phyloP scores from a whole-genome alignment of 2,888 invertebrate genomes.

The Acronicta alni region DNA sequence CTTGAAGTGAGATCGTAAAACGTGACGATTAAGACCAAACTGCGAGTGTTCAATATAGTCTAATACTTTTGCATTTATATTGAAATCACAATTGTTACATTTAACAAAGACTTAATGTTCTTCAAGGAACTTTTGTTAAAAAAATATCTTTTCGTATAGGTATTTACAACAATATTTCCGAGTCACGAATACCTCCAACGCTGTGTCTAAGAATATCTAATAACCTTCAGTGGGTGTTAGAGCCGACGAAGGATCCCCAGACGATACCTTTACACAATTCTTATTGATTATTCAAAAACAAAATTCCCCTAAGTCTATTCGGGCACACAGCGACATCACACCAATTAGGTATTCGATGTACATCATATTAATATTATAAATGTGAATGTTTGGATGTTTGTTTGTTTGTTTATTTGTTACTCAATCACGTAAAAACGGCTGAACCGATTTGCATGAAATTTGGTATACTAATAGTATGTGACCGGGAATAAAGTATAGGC shows the following conservation, averaged over 20 bases:
- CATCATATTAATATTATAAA: no score
- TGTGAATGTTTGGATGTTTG: no score
- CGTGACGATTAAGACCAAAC: background rate
- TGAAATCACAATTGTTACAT: background rate
- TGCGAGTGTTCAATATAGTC: background rate
- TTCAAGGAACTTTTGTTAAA: no score
- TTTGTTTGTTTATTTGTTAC: no score
- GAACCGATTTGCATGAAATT: no score
- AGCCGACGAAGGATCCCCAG: background rate
- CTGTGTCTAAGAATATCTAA: background rate
- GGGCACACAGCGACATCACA: no score
- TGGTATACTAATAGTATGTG: no score
- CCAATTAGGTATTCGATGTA: no score
- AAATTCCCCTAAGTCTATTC: background rate
- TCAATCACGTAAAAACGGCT: no score
- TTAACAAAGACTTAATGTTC: background rate
- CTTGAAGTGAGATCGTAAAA: background rate
- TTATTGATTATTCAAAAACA: slow-evolving; percentile 1
- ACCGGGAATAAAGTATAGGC: no score
- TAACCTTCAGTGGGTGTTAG: slow-evolving; percentile 2
- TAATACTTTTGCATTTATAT: background rate
- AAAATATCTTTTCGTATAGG: no score
- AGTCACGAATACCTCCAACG: background rate
- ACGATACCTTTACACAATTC: background rate
- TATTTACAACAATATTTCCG: no score